phyloP scores from a whole-genome alignment of 2,797 vertebrate species.

The Fratercula arctica region DNA sequence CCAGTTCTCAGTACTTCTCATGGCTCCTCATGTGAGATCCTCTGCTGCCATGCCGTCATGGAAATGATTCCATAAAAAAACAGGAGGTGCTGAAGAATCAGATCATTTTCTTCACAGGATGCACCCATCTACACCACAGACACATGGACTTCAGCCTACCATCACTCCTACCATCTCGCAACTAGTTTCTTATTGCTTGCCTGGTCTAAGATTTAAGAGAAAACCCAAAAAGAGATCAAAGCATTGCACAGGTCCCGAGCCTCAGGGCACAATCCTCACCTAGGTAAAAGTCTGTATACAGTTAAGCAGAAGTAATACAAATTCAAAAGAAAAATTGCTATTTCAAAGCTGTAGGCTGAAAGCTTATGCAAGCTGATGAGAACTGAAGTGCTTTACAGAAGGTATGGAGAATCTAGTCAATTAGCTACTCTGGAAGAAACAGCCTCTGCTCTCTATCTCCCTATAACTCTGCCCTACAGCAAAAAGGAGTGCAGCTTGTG shows the following conservation, averaged over 20 bases:
- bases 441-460: neutral
- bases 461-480: neutral
- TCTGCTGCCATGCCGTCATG: slow-evolving; percentile 14
- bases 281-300: neutral
- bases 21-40: slow-evolving; percentile 20
- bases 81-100: neutral
- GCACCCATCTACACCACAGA: neutral
- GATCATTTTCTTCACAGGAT: neutral
- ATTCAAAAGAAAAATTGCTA: neutral
- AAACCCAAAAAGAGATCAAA: neutral
- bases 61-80: slow-evolving; percentile 32
- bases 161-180: neutral
- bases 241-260: rapidly evolving
- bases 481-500: neutral
- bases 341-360: neutral
- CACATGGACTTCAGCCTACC: rapidly evolving
- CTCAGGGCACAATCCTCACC: neutral
- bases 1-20: slow-evolving; percentile 52
- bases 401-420: neutral
- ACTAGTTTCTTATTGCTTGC: neutral
- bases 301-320: neutral
- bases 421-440: neutral
- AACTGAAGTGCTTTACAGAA: neutral
- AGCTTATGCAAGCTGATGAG: neutral
- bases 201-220: neutral